Evolutionary conservation across 2,888 invertebrate genomes (phyloP).

Genomic region (Anaspis maculata): DNA sequence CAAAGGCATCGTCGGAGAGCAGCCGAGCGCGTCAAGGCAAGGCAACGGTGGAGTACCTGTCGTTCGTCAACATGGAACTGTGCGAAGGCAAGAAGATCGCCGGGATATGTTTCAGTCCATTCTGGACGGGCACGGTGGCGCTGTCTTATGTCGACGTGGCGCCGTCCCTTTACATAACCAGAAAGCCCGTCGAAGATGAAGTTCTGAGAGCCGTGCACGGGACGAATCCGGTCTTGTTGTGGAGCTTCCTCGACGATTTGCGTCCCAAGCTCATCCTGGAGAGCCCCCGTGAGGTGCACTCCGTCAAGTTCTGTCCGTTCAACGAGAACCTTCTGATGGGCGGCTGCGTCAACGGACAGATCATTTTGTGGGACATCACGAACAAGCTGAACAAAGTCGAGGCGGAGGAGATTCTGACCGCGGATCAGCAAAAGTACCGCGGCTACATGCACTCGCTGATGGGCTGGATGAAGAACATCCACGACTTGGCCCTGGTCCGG

Average conservation of each 20-base stretch:
- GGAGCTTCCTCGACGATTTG: slow-evolving; percentile 66
- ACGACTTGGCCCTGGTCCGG: slow-evolving; percentile 49
- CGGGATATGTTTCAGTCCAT: slow-evolving; percentile 61
- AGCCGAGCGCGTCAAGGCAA: background rate
- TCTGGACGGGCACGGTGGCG: slow-evolving; percentile 60
- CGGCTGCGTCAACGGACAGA: slow-evolving; percentile 64
- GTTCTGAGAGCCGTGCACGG: slow-evolving; percentile 46
- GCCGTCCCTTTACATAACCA: slow-evolving; percentile 42
- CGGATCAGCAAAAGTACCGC: slow-evolving; percentile 55
- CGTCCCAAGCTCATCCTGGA: slow-evolving; percentile 62
- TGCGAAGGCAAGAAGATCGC: slow-evolving; percentile 60
- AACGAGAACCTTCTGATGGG: slow-evolving; percentile 62
- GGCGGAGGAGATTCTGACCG: slow-evolving; percentile 51
- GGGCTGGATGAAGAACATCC: slow-evolving; percentile 60
- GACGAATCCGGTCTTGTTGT: slow-evolving; percentile 60
- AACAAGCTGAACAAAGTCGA: slow-evolving; percentile 42
- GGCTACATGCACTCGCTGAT: slow-evolving; percentile 45
- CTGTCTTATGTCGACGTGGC: slow-evolving; percentile 57
- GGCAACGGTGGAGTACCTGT: slow-evolving; percentile 47
- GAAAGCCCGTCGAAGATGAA: slow-evolving; percentile 26
- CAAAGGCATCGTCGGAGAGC: slow-evolving; percentile 20
- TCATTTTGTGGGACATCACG: slow-evolving; percentile 37
- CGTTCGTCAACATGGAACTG: slow-evolving; percentile 56
- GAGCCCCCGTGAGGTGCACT: slow-evolving; percentile 56
- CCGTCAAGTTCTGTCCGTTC: slow-evolving; percentile 60